These are phyloP conservation scores for Netelia virgata DNA, from an alignment of 2,888 invertebrate genomes.

Conservation along the genomic window DNA sequence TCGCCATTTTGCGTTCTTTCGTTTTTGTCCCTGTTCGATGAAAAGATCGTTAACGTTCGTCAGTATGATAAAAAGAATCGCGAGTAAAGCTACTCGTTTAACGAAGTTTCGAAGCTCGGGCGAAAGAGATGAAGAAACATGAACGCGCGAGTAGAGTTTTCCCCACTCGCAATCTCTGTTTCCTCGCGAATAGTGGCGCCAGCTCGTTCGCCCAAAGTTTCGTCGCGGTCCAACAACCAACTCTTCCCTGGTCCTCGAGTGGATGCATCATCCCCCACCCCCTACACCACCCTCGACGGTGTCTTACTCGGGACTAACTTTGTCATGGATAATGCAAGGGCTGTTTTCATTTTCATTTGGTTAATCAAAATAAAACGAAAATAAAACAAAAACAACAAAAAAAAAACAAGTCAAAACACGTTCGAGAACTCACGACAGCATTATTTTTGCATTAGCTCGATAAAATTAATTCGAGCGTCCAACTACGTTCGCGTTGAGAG, in stretches of 20 bases:
- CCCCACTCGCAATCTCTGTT: not conserved
- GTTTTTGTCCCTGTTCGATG: not conserved
- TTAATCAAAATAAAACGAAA: too few relatives aligned
- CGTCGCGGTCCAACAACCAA: conserved; percentile 20
- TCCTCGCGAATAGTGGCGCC: conserved; percentile 9
- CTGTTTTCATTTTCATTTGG: conserved; percentile 44
- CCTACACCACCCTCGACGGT: too few relatives aligned
- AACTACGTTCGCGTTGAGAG: too few relatives aligned
- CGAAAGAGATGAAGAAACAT: not conserved
- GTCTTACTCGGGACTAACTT: conserved; percentile 22
- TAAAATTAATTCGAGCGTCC: too few relatives aligned
- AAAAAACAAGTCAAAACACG: not conserved
- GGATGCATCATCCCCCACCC: conserved; percentile 8
- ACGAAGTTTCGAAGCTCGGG: not conserved
- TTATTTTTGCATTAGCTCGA: too few relatives aligned
- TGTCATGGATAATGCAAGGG: not conserved
- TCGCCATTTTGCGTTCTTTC: too few relatives aligned
- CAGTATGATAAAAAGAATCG: conserved; percentile 9
- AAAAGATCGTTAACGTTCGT: conserved; percentile 12
- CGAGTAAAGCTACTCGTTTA: conserved; percentile 19
- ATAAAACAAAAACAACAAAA: not conserved
- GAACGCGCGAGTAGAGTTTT: conserved; percentile 2
- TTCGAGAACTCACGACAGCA: too few relatives aligned
- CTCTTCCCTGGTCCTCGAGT: conserved; percentile 23
- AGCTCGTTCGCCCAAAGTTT: conserved; percentile 29